Evolutionary conservation across 2,888 invertebrate species (phyloP).

Genomic region (Cryptocheilus praepositus): DNA sequence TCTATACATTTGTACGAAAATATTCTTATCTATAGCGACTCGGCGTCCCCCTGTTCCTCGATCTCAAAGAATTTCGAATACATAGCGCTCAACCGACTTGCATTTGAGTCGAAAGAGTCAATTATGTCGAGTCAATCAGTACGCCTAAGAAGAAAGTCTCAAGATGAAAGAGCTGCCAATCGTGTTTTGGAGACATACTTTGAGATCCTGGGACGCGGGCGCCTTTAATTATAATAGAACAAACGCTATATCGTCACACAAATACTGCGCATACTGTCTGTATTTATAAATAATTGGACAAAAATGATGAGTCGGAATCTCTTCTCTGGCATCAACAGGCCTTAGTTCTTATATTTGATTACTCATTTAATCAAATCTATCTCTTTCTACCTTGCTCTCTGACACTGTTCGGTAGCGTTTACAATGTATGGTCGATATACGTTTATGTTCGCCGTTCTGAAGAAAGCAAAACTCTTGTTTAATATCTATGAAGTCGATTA

Average conservation of each 20-base stretch:
- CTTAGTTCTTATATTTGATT: slow-evolving; percentile 48
- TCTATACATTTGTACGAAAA: slow-evolving; percentile 63
- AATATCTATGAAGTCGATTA: no score
- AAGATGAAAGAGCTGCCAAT: no score
- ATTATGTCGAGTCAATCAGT: slow-evolving; percentile 5
- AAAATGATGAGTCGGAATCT: slow-evolving; percentile 52
- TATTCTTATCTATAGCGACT: slow-evolving; percentile 44
- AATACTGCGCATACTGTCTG: slow-evolving; percentile 59
- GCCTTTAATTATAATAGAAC: slow-evolving; percentile 45
- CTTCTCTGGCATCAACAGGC: slow-evolving; percentile 60
- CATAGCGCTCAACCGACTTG: slow-evolving; percentile 3
- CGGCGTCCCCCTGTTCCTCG: slow-evolving; percentile 46
- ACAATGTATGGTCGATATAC: no score
- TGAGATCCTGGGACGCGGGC: slow-evolving; percentile 46
- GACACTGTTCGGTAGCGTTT: no score
- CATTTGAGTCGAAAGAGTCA: no score
- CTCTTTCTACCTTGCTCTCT: slow-evolving; percentile 14
- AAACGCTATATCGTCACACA: slow-evolving; percentile 52
- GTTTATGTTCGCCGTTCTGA: no score
- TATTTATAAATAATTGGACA: slow-evolving; percentile 57
- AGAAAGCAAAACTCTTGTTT: no score
- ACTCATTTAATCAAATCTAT: slow-evolving; percentile 36
- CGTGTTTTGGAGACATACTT: slow-evolving; percentile 30
- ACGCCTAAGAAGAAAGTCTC: no score
- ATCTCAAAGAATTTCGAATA: slow-evolving; percentile 52